Percentiles rank a stretch among this genome's conserved stretches.
phyloP scores from a whole-genome alignment of 2,797 vertebrate genomes.

The Macroramphosus scolopax region DNA sequence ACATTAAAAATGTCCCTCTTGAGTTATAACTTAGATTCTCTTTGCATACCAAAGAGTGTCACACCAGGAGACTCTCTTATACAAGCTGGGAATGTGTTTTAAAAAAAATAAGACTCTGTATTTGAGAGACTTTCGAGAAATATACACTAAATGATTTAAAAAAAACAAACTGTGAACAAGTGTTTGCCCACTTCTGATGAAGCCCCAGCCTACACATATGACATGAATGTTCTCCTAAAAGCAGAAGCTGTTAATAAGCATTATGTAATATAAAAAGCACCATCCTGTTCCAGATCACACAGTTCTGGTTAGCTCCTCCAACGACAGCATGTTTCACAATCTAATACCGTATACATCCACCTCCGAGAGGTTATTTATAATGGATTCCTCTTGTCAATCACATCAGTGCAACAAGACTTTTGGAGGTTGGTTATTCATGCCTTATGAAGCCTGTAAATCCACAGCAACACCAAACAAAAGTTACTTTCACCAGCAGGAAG shows the following conservation, averaged over 20 bases:
- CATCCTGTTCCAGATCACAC: constrained; percentile 24
- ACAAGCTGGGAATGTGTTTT: too few relatives aligned
- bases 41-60: too few relatives aligned
- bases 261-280: constrained; percentile 4
- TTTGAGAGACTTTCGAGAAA: neutral
- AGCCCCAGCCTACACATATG: constrained; percentile 13
- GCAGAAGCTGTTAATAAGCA: too few relatives aligned
- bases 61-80: too few relatives aligned
- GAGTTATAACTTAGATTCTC: too few relatives aligned
- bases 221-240: constrained; percentile 12
- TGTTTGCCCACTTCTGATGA: too few relatives aligned
- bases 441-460: constrained; percentile 22
- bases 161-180: too few relatives aligned
- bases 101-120: neutral
- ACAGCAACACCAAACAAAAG: constrained; percentile 9
- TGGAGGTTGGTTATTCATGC: constrained; percentile 19
- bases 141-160: neutral
- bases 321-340: constrained; percentile 3
- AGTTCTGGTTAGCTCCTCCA: too few relatives aligned
- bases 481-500: constrained; percentile 2
- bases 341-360: constrained; percentile 19
- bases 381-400: too few relatives aligned
- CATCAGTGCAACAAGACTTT: constrained; percentile 19
- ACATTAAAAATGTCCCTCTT: too few relatives aligned
- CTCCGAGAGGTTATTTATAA: constrained; percentile 21